Base-by-base conservation (phyloP, 2,797 vertebrate genomes). In the Rhyacichthys aspro region DNA sequence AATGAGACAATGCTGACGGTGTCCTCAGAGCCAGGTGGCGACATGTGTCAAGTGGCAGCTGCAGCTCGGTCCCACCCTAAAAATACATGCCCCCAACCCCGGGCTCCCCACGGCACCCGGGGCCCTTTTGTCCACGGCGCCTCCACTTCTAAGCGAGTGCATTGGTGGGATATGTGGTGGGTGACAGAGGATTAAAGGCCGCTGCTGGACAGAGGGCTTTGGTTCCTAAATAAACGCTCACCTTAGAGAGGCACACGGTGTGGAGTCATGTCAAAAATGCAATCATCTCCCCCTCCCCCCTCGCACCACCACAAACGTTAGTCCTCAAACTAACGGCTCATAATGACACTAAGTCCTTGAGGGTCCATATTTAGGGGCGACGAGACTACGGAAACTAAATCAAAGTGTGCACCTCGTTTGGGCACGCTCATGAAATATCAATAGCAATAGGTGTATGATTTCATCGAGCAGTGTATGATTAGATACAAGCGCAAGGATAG, bases 31-130 rank as follows among this genome's bases (percentile, higher is more conserved):
- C 79, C 82, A 87, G 86, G 88, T 84, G 87, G 84, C 67, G 79
- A 90, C 86, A 91, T 89, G 76, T 89, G 90, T 91, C 89, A 90
- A 84, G 83, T 59, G 64, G 81, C 90, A 93, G 91, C 92, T 92
- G 90, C 91, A 92, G 90, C 79, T 83, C 39, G 16, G 74, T 64
- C 63, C 82, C 83, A 68, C 84, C 87, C 88, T 90, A 90, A 90
- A 92, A 91, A 91, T 91, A 92, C 80, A 81, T 62, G 56, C 76
- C 70, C 77, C 72, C 75, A n/a, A 61, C 71, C 74, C 62, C 55
- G 73, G 82, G 67, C 49, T 74, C 79, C 79, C 69, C 14, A 56
- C 82, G 81, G 79, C 86, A 28, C 87, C 75, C 59, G 76, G 72
- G 78, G 76, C 83, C 79, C 82, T 88, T 92, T 92, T 90, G 89